Base-by-base conservation (phyloP, 2,113 vertebrate genomes). In the Eublepharis macularius region DNA sequence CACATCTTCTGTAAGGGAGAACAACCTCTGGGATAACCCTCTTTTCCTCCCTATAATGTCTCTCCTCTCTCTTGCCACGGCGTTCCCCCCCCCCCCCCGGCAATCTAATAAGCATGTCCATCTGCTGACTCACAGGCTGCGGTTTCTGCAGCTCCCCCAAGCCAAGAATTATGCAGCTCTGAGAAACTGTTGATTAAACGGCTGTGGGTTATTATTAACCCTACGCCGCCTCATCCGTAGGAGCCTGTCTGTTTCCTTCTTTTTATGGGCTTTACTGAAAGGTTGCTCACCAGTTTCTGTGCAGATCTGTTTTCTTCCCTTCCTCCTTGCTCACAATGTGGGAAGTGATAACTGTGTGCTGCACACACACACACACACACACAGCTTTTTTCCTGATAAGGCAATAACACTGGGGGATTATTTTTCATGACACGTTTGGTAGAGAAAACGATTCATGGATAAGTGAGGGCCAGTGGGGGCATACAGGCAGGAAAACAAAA, bases 121-220 rank as follows among this genome's bases (percentile, higher is more conserved):
- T 4, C 26, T 68, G 54, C 86, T 72, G 80, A 54, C 34, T 83
- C 70, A 5, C 0, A 0, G 76, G n/a, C 57, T 36, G 2, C 0
- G 12, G 39, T 43, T 87, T 54, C 36, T n/a, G 21, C 36, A 68
- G 43, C 45, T 66, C 39, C 68, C 39, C 41, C 9, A 77, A 21
- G 26, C 45, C 3, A 13, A 32, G 39, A 32, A 29, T 79, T 79
- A 60, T 16, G 19, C 51, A 76, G 39, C 73, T 77, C 86, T 26
- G 51, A 47, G 74, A 49, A 76, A 63, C 76, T 73, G 84, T 80
- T 86, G 70, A 76, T 84, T 84, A 12, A 89, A 2, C 0, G 0
- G 21, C 68, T 36, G 57, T 76, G 84, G 45, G 70, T 79, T 68
- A 82, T 82, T 87, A 82, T 77, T 87, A 86, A 86, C 80, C 69